Evolutionary conservation across 2,797 vertebrate species (phyloP), one percentile per base, ranked within the genome.

Genomic region (Alfaro cultratus): DNA sequence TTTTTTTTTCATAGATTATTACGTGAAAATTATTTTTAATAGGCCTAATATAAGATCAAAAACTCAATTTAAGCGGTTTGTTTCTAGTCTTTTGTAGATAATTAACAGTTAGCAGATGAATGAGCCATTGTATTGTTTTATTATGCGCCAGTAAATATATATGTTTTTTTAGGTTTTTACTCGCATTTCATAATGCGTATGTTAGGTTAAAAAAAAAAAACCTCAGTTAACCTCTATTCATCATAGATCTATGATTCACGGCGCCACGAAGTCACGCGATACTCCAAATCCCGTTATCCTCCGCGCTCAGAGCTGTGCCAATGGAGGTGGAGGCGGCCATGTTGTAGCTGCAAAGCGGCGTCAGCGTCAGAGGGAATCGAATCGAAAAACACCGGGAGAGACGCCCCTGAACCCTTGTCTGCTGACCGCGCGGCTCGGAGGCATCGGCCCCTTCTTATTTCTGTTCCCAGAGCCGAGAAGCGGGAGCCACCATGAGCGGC

Each of bases 401-500:
- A n/a, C n/a, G 4, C 39, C 9, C 39, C 39, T 7, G 23, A 70
- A 43, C 2, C 36, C 57, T 2, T 36, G 41, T 10, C 43, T 26
- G 36, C 7, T 10, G 0, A 0, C 0, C 15, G 0, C 43, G 0
- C 79, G 47, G 82, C 45, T 73, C 62, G 43, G 39, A 77, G n/a
- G 53, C 46, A 29, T 78, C 72, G 74, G 23, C n/a, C 21, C 67
- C 4, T 23, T 49, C 41, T 23, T 11, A 51, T 74, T 31, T 60
- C 62, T 74, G 53, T 31, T 23, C 18, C 26, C 36, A 75, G 71
- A 8, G 73, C 53, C 11, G 73, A 43, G 41, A 36, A 7, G 49
- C 0, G 23, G 64, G 15, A 62, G 90, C 15, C 92, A 92, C 91
- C 89, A 96, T 99, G 98, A 99, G 98, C 79, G 97, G 97, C 89